Percentiles rank a stretch among this genome's conserved stretches.
Conservation (phyloP, 2,888 invertebrate species). For the Galerucella pusilla region DNA sequence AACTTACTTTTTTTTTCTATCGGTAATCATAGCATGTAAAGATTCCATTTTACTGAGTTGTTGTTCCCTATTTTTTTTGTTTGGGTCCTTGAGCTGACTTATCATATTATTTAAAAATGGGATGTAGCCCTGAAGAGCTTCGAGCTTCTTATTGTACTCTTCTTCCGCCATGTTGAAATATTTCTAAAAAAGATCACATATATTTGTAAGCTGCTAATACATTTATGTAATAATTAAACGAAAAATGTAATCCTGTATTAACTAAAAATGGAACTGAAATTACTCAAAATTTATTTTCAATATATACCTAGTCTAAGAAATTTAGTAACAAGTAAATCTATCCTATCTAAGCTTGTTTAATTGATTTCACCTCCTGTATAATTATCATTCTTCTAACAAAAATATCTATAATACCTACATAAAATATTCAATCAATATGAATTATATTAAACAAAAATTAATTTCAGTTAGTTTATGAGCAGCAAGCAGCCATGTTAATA, state of each 20-base stretch:
- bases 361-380: too few relatives aligned
- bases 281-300: too few relatives aligned
- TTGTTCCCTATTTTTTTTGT: constrained; percentile 67
- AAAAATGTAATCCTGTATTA: too few relatives aligned
- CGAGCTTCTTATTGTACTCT: constrained; percentile 72
- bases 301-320: too few relatives aligned
- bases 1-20: constrained; percentile 72
- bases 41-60: constrained; percentile 75
- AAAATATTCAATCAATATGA: background rate
- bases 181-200: constrained; percentile 1
- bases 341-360: too few relatives aligned
- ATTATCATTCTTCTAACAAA: background rate
- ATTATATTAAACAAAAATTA: background rate
- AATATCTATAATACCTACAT: background rate
- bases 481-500: background rate
- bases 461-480: background rate
- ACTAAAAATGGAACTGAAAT: too few relatives aligned
- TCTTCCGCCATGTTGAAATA: constrained; percentile 59
- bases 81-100: constrained; percentile 70
- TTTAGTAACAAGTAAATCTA: too few relatives aligned
- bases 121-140: constrained; percentile 76
- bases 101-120: constrained; percentile 81
- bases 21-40: constrained; percentile 71
- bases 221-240: too few relatives aligned
- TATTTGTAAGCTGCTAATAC: background rate